Conservation (phyloP, 2,113 vertebrate species). For the Upupa epops region DNA sequence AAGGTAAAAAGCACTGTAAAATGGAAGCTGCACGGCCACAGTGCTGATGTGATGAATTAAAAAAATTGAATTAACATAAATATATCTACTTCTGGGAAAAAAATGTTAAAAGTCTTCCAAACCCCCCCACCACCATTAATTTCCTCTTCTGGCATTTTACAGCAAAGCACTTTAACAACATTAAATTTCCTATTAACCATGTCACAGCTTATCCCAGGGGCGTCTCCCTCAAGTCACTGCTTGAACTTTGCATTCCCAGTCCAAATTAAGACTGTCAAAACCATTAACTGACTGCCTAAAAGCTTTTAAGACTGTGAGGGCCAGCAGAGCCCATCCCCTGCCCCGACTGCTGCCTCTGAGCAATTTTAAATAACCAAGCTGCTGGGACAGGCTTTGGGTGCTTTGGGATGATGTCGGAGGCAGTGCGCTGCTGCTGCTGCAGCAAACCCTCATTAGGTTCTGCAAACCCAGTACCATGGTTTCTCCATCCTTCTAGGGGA, state of each 20-base stretch:
- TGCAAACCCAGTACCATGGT: background rate
- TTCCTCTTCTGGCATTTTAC: background rate
- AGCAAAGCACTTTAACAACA: constrained; percentile 42
- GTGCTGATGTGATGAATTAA: background rate
- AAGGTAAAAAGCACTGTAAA: background rate
- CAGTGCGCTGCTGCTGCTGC: too few species aligned
- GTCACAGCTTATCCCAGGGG: constrained; percentile 19
- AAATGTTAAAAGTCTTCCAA: background rate
- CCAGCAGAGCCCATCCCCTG: background rate
- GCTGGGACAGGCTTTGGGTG: background rate
- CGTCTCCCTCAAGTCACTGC: background rate
- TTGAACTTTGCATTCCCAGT: constrained; percentile 22
- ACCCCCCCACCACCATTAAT: background rate
- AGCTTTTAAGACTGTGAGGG: background rate
- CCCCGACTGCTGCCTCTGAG: background rate
- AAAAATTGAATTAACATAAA: background rate
- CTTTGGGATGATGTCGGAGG: background rate
- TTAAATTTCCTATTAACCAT: constrained; percentile 25
- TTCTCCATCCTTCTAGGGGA: background rate
- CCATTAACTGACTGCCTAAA: background rate
- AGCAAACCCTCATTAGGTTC: background rate
- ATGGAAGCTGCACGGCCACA: background rate
- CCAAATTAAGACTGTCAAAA: constrained; percentile 36
- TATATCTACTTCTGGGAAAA: background rate
- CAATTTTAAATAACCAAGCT: background rate